Evolutionary conservation across 2,797 vertebrate genomes (phyloP), one percentile per base, ranked within the genome.

Genomic region (Acipenser transmontanus): DNA sequence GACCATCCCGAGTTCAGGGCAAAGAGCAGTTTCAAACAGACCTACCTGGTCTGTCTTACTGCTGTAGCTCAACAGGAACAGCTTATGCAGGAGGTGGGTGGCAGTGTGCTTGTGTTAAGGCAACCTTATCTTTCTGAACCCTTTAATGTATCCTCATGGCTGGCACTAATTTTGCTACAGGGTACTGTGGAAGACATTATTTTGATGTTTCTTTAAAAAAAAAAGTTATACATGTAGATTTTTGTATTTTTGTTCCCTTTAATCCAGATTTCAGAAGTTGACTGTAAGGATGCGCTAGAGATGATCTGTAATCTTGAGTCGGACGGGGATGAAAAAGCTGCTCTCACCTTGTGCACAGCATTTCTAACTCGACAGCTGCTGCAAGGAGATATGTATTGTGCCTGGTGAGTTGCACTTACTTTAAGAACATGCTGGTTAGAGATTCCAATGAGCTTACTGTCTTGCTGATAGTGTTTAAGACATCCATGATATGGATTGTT

Each of bases 271-370:
- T 91, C 92, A 70, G 91, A 91, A 83, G 95, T 95, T 84, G 97
- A 99, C 84, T 99, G 97, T 73, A 93, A 89, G 63, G 96, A 99
- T 77, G 95, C 93, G 9, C 79, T 99, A 73, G 97, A 99, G 79
- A 99, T 99, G 97, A 99, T 99, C 69, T 99, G 97, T 82, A 99
- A 98, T 80, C 86, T 99, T 52, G 97, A 99, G 85, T 98, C 95
- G 0, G 97, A 98, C 47, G 93, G 95, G 65, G 94, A 99, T 50
- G 95, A 98, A 75, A 91, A 85, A 68, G 94, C 85, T 69, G 96
- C 97, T 64, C 89, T 98, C 60, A 92, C 90, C 49, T 77, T 99
- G 13, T 99, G 97, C 74, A 93, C 97, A 14, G 95, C 94, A 1
- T 99, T 98, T 85, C 84, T 99, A 8, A 97, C 93, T 65, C 91